phyloP scores from a whole-genome alignment of 2,888 invertebrate genomes.

The Beris morrisii region DNA sequence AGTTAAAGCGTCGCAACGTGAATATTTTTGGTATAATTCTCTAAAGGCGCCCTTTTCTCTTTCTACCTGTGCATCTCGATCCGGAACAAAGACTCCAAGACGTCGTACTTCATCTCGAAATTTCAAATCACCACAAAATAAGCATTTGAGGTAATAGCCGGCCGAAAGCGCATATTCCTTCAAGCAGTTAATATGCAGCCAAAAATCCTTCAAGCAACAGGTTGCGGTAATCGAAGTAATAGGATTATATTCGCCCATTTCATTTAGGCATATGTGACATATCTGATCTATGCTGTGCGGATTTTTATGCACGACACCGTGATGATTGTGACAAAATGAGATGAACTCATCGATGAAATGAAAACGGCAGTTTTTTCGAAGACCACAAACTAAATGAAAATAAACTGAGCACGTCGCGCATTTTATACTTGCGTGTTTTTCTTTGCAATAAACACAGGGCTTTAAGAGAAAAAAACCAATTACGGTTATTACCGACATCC shows the following conservation, averaged over 20 bases:
- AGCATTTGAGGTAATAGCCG: conserved; percentile 50
- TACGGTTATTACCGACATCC: too few relatives aligned
- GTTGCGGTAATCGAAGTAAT: conserved; percentile 41
- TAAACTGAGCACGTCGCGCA: conserved; percentile 45
- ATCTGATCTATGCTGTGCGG: conserved; percentile 32
- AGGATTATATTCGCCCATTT: conserved; percentile 38
- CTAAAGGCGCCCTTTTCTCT: conserved; percentile 68
- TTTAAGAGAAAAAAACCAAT: not conserved
- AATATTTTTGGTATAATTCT: conserved; percentile 66
- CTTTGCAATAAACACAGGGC: conserved; percentile 45
- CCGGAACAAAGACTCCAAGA: conserved; percentile 50
- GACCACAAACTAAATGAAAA: conserved; percentile 47
- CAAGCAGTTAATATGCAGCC: conserved; percentile 47
- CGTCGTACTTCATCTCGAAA: conserved; percentile 47
- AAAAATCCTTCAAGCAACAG: conserved; percentile 44
- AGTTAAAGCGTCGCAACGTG: conserved; percentile 61
- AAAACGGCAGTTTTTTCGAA: conserved; percentile 42
- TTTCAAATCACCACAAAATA: conserved; percentile 47
- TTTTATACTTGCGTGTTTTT: conserved; percentile 44
- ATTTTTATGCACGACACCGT: conserved; percentile 42
- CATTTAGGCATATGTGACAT: conserved; percentile 47
- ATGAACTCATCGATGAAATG: conserved; percentile 45
- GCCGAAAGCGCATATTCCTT: conserved; percentile 47
- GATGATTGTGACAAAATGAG: conserved; percentile 47
- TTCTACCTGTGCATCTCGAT: conserved; percentile 83